Conservation (phyloP, 1,140 invertebrate genomes). For the Bombus balteatus region DNA sequence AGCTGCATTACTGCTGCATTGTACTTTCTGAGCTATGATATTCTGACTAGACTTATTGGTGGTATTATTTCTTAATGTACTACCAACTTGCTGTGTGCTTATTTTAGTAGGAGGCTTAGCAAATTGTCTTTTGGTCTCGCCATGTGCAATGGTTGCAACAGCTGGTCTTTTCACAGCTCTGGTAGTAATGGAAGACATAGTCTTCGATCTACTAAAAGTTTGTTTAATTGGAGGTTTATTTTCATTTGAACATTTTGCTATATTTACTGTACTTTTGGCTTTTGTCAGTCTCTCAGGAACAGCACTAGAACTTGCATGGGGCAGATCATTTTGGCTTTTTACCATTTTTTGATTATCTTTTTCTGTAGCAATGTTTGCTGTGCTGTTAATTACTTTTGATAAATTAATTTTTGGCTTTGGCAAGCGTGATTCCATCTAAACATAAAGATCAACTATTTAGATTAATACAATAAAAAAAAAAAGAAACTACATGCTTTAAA, state of each 20-base stretch:
- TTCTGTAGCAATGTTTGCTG: conserved; percentile 6
- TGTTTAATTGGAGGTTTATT: conserved; percentile 69
- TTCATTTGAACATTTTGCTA: conserved; percentile 66
- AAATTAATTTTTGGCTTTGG: conserved; percentile 67
- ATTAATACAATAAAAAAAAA: background rate
- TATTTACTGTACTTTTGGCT: conserved; percentile 23
- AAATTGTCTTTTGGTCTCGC: conserved; percentile 68
- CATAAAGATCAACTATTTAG: background rate
- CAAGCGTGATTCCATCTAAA: conserved; percentile 76
- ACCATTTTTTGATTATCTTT: conserved; percentile 10
- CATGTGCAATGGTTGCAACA: conserved; percentile 20
- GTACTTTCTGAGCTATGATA: background rate
- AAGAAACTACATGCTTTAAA: background rate
- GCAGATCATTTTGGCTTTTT: background rate
- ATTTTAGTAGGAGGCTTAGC: conserved; percentile 55
- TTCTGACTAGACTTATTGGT: conserved; percentile 31
- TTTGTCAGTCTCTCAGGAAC: conserved; percentile 8
- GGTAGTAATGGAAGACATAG: conserved; percentile 59
- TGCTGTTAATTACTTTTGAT: conserved; percentile 15
- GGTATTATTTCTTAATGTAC: conserved; percentile 5
- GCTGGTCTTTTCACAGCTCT: conserved; percentile 72
- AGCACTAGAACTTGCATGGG: conserved; percentile 39
- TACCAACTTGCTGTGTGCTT: background rate
- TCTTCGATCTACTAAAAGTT: conserved; percentile 65
- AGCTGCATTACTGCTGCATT: conserved; percentile 44